Evolutionary conservation across 2,888 invertebrate genomes (phyloP), one percentile per base, ranked within the genome.

Genomic region (Yponomeuta plumbellus): DNA sequence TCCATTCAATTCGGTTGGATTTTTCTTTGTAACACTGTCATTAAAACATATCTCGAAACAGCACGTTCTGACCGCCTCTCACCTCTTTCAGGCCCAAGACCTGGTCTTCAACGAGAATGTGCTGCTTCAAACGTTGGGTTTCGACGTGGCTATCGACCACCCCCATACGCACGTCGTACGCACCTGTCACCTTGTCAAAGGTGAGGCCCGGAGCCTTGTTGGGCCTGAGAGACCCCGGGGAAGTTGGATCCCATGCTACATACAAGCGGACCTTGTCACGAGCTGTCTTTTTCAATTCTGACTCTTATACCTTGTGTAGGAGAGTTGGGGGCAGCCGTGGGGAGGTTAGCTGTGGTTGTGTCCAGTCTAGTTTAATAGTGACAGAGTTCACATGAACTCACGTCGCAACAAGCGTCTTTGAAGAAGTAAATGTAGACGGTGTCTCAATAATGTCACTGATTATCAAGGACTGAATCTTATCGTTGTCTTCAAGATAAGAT

Each of bases 71-170:
- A 63, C 34, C 17, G 11, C 39, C 10, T 39, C 8, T 17, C 21
- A 67, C 57, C 72, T 70, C 67, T 84, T 82, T 69, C 95, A 96
- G 91, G 96, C 97, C 69, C 97, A 98, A 86, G 97, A 98, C 89
- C 92, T 99, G 76, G 98, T 99, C 66, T 96, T 96, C 89, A 97
- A 98, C 91, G 99, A 99, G 92, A 99, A 98, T 88, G 96, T 98
- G 69, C 92, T 99, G 69, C 94, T 99, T 70, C 98, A 99, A 93
- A 99, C 99, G 17, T 93, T 99, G 83, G 99, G 99, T 71, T 99
- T 99, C 92, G 98, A 99, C 92, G 97, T 99, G 69, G 97, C 97
- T 73, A 98, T 99, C 79, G 98, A 99, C 89, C 98, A 99, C 92
- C 99, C 99, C 2, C 99, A 99, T 86, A 97, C 98, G 52, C 97